Base-by-base conservation (phyloP, 2,113 vertebrate species). In the Aegithalos caudatus region DNA sequence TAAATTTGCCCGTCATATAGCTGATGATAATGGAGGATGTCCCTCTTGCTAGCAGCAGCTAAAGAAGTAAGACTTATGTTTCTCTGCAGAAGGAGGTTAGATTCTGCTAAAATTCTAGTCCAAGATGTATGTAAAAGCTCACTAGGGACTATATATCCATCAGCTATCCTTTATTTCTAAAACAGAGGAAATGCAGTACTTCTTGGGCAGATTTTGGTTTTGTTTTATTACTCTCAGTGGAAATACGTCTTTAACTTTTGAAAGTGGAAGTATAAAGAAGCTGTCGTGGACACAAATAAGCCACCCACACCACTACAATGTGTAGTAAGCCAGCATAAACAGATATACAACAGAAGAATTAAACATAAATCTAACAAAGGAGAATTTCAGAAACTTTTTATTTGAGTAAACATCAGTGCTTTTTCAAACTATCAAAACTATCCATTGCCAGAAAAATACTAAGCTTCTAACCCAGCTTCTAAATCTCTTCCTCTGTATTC, bases 221-320 rank as follows among this genome's bases (percentile, higher is more conserved):
- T 85, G 44, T 64, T 95, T 92, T 94, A 94, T 94, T 89, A 64
- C 64, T 82, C 57, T 79, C 80, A 67, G 50, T 62, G 81, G 91
- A 92, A 88, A 70, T 67, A n/a, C 35, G 37, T 44, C 83, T 83
- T 73, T 83, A 48, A 78, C 33, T 91, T 93, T 71, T 37, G 67
- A 77, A 93, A 79, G 86, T 51, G 40, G 48, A 91, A 81, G 10
- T 25, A 69, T 65, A 91, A 71, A 84, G 64, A 84, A 91, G 42
- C 14, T 64, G 17, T 90, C 65, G 76, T 12, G 54, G 53, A 65
- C 76, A 81, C 24, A 73, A 88, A 72, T 54, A 93, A 80, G 38
- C 45, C 54, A 67, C 27, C 17, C 28, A 70, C 33, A 70, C 35
- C 14, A 50, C 47, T 45, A 29, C 24, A 77, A 58, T 11, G 37